Percentiles rank a stretch among this genome's conserved stretches.
These are phyloP conservation scores for Podocnemis expansa DNA, from an alignment of 2,113 vertebrate species.

Conservation along the genomic window DNA sequence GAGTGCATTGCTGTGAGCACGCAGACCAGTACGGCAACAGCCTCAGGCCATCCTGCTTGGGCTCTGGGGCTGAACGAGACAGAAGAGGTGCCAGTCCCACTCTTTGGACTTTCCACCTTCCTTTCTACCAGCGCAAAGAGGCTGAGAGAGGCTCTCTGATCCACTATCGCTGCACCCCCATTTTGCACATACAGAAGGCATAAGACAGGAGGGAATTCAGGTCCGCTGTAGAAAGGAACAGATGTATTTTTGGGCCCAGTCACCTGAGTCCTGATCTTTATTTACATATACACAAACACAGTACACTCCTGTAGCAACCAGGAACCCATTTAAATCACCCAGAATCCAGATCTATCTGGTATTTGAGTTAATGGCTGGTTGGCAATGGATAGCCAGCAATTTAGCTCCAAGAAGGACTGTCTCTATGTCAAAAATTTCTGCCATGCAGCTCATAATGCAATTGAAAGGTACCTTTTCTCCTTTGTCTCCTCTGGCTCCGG, in stretches of 20 bases:
- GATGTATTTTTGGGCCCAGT: not conserved
- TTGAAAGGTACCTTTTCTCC: slow-evolving; percentile 64
- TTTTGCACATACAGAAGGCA: not conserved
- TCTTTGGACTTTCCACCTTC: not conserved
- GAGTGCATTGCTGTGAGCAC: not conserved
- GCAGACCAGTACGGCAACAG: not conserved
- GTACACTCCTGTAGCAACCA: not conserved
- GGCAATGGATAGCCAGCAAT: not conserved
- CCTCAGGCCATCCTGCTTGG: not conserved
- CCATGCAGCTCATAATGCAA: not conserved
- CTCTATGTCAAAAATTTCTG: not conserved
- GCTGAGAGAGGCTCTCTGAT: not conserved
- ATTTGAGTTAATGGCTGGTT: not conserved
- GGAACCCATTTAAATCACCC: not conserved
- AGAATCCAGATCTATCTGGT: not conserved
- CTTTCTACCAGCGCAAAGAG: not conserved
- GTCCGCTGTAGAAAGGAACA: not conserved
- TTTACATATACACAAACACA: not conserved
- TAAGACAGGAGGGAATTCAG: not conserved
- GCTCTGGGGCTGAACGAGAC: too few species aligned
- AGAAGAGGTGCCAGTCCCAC: not conserved
- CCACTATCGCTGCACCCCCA: not conserved
- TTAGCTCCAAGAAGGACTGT: not conserved
- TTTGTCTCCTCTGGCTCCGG: slow-evolving; percentile 56
- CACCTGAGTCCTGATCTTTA: not conserved